Percentiles rank a stretch among this genome's conserved stretches.
phyloP scores from a whole-genome alignment of 64 coral and sea anemone species.

The Dendronephthya gigantea region DNA sequence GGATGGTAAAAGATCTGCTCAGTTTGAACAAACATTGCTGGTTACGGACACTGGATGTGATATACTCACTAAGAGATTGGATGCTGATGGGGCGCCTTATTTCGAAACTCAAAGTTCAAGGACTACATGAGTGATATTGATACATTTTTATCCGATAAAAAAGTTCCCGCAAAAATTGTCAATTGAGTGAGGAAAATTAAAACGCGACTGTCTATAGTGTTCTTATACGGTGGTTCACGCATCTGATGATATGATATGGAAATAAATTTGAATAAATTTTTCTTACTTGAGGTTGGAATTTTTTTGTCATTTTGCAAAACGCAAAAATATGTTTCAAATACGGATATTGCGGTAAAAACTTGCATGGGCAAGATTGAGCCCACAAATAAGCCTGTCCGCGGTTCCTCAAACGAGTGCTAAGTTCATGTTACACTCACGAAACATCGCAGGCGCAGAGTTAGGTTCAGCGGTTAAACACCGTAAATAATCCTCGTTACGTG shows the following conservation, averaged over 20 bases:
- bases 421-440: no score
- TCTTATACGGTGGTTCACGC: not conserved
- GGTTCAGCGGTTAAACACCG: no score
- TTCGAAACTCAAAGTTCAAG: slow-evolving; percentile 48
- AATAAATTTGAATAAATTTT: no score
- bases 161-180: not conserved
- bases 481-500: no score
- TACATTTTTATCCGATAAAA: not conserved
- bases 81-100: slow-evolving; percentile 61
- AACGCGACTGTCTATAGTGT: no score
- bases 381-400: no score
- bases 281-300: no score
- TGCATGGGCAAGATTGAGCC: not conserved
- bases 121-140: not conserved
- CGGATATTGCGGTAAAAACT: no score
- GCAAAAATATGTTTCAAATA: no score
- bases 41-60: slow-evolving; percentile 91
- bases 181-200: not conserved
- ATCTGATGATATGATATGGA: not conserved
- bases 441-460: no score
- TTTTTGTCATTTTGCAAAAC: no score
- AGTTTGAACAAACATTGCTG: slow-evolving; percentile 88
- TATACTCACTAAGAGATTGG: slow-evolving; percentile 62
- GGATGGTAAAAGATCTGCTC: slow-evolving; percentile 88
- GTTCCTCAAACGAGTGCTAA: no score